phyloP scores from a whole-genome alignment of 2,797 vertebrate species.

The Rhinatrema bivittatum region DNA sequence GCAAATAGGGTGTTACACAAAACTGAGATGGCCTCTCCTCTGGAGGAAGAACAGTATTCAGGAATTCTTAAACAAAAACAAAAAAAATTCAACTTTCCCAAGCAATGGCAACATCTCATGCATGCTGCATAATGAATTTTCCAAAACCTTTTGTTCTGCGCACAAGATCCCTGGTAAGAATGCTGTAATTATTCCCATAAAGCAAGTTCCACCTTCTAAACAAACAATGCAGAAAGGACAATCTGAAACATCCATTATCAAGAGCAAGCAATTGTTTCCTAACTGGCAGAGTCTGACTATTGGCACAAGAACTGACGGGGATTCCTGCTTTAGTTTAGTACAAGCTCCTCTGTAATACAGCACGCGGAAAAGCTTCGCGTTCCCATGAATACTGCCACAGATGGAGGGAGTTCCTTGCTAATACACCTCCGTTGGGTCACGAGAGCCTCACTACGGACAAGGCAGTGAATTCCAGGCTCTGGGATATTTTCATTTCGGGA shows the following conservation, averaged over 20 bases:
- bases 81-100: too few species aligned
- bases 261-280: conserved; percentile 41
- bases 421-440: conserved; percentile 6
- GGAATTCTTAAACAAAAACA: too few species aligned
- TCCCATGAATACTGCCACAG: conserved; percentile 1
- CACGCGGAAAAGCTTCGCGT: conserved; percentile 13
- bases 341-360: conserved; percentile 2
- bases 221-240: conserved; percentile 29
- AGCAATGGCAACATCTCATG: too few species aligned
- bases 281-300: conserved; percentile 14
- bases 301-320: conserved; percentile 7
- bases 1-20: too few species aligned
- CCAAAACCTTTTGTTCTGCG: not conserved
- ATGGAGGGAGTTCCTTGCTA: not conserved
- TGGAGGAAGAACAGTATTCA: too few species aligned
- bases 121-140: not conserved
- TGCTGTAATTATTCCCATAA: conserved; percentile 22
- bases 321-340: conserved; percentile 15
- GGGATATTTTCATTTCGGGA: not conserved
- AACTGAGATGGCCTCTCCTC: too few species aligned
- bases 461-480: not conserved
- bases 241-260: conserved; percentile 39
- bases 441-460: not conserved
- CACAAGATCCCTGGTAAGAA: conserved; percentile 1
- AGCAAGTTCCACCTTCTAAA: conserved; percentile 36